Evolutionary conservation across 2,113 vertebrate species (phyloP).

Genomic region (Pterocles gutturalis): DNA sequence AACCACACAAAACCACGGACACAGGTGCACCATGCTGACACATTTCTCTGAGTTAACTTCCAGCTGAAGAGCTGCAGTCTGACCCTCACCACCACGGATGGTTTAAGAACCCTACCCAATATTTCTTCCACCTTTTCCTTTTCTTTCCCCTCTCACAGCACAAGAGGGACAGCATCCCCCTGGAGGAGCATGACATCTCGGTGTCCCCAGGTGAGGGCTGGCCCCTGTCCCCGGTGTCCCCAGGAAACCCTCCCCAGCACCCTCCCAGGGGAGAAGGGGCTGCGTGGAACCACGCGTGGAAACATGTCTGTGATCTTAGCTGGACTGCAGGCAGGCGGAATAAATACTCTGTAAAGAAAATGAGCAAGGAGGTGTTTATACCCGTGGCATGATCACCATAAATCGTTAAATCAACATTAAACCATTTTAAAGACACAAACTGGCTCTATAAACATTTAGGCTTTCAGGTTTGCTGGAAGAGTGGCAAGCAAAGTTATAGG

Average conservation of each 20-base stretch:
- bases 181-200: background rate
- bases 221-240: background rate
- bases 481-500: background rate
- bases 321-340: background rate
- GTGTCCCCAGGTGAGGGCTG: background rate
- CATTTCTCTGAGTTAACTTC: fast-evolving
- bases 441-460: background rate
- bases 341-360: background rate
- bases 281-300: background rate
- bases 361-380: background rate
- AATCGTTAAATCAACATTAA: background rate
- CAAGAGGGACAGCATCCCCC: background rate
- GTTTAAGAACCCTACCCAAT: fast-evolving
- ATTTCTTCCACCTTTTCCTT: background rate
- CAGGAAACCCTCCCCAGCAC: background rate
- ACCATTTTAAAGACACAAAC: background rate
- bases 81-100: background rate
- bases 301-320: background rate
- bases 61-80: background rate
- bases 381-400: background rate
- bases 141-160: background rate
- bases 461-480: background rate
- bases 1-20: background rate
- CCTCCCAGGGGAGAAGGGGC: background rate
- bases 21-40: fast-evolving